Percentiles rank a stretch among this genome's conserved stretches.
Evolutionary conservation across 2,797 vertebrate genomes (phyloP).

Genomic region (Crossoptilon crossoptilon): DNA sequence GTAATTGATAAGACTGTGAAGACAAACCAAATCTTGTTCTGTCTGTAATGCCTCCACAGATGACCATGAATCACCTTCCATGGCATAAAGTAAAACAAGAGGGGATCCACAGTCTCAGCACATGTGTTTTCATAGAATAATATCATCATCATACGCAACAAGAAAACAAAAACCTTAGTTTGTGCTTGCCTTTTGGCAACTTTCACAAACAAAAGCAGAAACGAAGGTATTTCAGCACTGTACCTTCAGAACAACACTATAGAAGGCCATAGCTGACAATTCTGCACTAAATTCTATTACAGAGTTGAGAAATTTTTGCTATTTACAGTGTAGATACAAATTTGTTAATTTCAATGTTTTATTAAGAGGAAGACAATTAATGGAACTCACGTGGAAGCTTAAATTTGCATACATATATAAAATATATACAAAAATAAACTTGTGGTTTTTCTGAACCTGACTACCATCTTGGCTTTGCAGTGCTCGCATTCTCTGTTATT

Average conservation of each 20-base stretch:
- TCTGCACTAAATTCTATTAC: fast-evolving
- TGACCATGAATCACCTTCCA: background rate
- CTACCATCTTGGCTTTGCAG: background rate
- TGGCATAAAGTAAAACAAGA: background rate
- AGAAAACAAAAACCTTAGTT: background rate
- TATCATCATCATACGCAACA: background rate
- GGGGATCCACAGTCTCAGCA: background rate
- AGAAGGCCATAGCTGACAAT: fast-evolving
- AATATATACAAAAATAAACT: background rate
- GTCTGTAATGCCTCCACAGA: background rate
- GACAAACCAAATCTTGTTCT: background rate
- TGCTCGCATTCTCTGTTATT: background rate
- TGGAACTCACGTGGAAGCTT: background rate
- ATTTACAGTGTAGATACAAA: background rate
- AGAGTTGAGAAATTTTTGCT: background rate
- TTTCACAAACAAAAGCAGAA: background rate
- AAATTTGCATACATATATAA: background rate
- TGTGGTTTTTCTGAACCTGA: background rate
- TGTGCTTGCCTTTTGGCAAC: background rate
- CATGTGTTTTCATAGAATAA: background rate
- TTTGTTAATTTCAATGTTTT: background rate
- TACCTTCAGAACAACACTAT: background rate
- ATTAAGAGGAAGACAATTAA: background rate
- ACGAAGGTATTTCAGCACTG: background rate
- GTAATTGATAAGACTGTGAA: background rate